Evolutionary conservation across 2,888 invertebrate genomes (phyloP), one percentile per base, ranked within the genome.

Genomic region (Fragum whitleyi): DNA sequence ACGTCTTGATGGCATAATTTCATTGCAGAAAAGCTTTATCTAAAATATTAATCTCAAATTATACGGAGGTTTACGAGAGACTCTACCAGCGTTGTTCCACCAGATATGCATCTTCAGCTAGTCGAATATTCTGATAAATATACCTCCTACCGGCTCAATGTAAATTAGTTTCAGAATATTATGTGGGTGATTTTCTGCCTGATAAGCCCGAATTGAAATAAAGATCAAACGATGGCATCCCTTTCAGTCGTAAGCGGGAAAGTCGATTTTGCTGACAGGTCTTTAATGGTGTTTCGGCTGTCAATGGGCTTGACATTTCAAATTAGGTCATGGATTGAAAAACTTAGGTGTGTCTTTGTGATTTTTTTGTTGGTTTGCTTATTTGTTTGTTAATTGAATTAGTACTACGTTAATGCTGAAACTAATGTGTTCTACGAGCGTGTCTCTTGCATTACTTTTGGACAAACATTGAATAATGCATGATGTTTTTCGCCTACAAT

Each of bases 1-100:
- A 26, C 68, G 81, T 81, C 81, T 81, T 75, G 72, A 81, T 75
- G 74, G 68, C 70, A 67, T 67, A 81, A 74, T 75, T 77, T 81
- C 72, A 75, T 74, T 75, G 70, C 75, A 75, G 65, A 65, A 74
- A 79, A 71, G 55, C 59, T 36, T 77, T 81, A 81, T 81, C 81
- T 29, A 23, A 61, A 23, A 67, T 78, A 81, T 81, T 78, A 78
- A 81, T 81, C 81, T 53, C 55, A 75, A 81, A 81, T 81, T 74
- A 78, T 81, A 81, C 47, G 81, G 78, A 81, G 71, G 81, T 81
- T 81, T 78, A 81, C 65, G 77, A 57, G 75, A 51, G 77, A 57
- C 29, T 62, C 26, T 19, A 47, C 14, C 70, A 70, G 77, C 71
- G 62, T 77, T 67, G 32, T 71, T 26, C 29, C 53, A 39, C 51